phyloP scores from a whole-genome alignment of 2,797 vertebrate species.

The Emys orbicularis region DNA sequence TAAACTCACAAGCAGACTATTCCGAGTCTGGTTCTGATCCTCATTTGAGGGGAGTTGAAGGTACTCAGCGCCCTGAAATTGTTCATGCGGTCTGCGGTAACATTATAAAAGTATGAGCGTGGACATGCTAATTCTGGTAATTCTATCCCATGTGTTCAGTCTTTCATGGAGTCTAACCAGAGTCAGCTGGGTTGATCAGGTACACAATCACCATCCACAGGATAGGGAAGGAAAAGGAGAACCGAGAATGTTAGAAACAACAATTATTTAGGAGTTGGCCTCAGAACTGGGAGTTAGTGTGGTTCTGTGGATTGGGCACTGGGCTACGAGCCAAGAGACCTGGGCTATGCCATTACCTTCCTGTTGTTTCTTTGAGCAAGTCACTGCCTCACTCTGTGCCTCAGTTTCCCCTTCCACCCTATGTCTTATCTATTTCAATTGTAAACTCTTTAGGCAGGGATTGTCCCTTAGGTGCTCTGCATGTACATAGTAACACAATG shows the following conservation, averaged over 20 bases:
- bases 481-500: fast-evolving
- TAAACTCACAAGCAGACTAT: background rate
- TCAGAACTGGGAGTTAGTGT: background rate
- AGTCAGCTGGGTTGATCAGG: background rate
- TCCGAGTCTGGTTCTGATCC: background rate
- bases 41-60: background rate
- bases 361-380: background rate
- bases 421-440: background rate
- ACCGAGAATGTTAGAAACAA: background rate
- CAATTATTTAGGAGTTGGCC: background rate
- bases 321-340: background rate
- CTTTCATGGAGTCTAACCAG: background rate
- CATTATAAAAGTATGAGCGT: background rate
- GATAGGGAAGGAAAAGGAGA: background rate
- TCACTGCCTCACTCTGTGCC: background rate
- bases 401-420: background rate
- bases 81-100: background rate
- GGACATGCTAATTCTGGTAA: fast-evolving
- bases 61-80: background rate
- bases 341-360: slow-evolving; percentile 39
- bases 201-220: background rate
- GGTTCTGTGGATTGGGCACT: background rate
- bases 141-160: fast-evolving
- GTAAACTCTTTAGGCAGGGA: background rate
- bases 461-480: background rate